Evolutionary conservation across 2,797 vertebrate species (phyloP), one percentile per base, ranked within the genome.

Genomic region (Brachyrhaphis roseni): DNA sequence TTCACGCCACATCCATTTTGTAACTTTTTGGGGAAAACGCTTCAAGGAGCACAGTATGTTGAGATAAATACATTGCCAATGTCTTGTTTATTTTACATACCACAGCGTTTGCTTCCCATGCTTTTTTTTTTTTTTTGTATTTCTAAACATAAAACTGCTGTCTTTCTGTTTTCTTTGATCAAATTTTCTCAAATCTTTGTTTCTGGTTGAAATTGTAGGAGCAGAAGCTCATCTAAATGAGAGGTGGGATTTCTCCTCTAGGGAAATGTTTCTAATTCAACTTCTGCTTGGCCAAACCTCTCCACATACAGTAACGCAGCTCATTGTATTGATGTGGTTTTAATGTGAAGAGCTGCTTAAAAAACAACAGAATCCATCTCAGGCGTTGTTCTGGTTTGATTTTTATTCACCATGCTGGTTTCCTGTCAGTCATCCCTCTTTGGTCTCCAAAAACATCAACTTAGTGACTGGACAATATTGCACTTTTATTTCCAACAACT

Each of bases 1-100:
- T 71, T 74, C 20, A 78, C 70, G 80, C 66, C 31, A 46, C 13
- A 74, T 78, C 39, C 5, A 74, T 88, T 88, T 64, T 59, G 28
- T 85, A 20, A 51, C 64, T 76, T 77, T 94, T 93, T 76, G 28
- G 88, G 86, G 90, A 23, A 70, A 45, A 91, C 94, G 95, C 95
- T 97, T 96, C 94, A 95, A 95, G 95, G 92, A 91, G 93, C 93
- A 91, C 94, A 88, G 70, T 86, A 16, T 79, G 84, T 89, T 70
- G 55, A 77, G 73, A 82, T 62, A 15, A 80, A 66, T 10, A 53
- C 43, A 84, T 36, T 72, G 34, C 16, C 20, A 31, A 85, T 87
- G 68, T 62, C 77, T 74, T 5, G 20, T 53, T 77, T 59, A 16
- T 23, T 68, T 78, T 71, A 70, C 26, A 43, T n/a, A 39, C 18